phyloP scores from a whole-genome alignment of 1,140 invertebrate genomes.

The Pygmarrhopalites habei region DNA sequence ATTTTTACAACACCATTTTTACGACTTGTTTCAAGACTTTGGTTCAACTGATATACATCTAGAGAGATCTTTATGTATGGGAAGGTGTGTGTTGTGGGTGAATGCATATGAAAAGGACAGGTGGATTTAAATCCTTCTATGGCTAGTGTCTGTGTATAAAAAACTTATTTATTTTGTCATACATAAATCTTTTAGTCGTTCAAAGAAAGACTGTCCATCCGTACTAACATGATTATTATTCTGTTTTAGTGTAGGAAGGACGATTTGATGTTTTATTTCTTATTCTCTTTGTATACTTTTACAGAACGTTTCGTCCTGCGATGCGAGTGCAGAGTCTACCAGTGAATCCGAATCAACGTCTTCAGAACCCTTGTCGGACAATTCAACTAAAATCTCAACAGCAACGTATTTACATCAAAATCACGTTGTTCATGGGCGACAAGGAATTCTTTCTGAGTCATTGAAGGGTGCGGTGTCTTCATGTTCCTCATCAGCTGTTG shows the following conservation, averaged over 20 bases:
- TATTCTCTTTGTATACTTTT: conserved; percentile 7
- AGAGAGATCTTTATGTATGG: too few species aligned
- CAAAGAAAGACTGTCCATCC: too few species aligned
- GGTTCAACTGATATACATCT: too few species aligned
- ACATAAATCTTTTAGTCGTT: too few species aligned
- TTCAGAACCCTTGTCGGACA: conserved; percentile 33
- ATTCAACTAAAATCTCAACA: conserved; percentile 34
- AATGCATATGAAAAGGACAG: too few species aligned
- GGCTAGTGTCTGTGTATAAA: too few species aligned
- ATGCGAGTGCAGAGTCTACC: conserved; percentile 38
- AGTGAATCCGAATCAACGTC: conserved; percentile 24
- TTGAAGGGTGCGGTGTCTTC: conserved; percentile 12
- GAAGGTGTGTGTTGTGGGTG: too few species aligned
- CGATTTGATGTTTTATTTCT: background rate
- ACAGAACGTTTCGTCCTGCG: conserved; percentile 37
- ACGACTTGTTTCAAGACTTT: too few species aligned
- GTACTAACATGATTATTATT: background rate
- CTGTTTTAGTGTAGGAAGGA: background rate
- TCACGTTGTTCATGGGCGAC: conserved; percentile 6
- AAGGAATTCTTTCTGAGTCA: conserved; percentile 13
- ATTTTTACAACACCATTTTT: too few species aligned
- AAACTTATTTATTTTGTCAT: too few species aligned
- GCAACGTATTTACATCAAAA: conserved; percentile 34
- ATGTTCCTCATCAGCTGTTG: conserved; percentile 12
- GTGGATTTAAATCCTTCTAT: too few species aligned